Evolutionary conservation across 2,797 vertebrate species (phyloP).

Genomic region (Pachyuromys duprasi): DNA sequence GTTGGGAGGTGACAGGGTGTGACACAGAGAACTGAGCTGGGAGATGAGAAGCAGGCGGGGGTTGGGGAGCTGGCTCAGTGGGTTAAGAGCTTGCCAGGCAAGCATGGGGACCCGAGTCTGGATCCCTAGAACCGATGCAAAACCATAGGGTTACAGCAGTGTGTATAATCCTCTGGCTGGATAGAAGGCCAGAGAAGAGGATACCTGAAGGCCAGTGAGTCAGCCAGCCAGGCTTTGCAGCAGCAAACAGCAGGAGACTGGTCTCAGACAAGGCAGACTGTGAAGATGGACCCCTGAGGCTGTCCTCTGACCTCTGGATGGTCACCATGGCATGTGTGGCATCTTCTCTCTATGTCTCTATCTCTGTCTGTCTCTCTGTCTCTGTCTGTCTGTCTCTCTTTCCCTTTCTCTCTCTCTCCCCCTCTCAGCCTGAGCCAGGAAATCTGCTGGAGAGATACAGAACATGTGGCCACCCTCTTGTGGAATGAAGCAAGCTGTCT

Average conservation of each 20-base stretch:
- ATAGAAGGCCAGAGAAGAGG: not conserved
- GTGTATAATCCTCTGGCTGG: not conserved
- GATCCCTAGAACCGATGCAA: not conserved
- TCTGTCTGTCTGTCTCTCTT: not conserved
- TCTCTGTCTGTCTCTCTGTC: not conserved
- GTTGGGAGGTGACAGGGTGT: not conserved
- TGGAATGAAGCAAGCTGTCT: not conserved
- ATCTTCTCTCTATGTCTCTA: not conserved
- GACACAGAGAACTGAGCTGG: not conserved
- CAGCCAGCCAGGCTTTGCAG: not conserved
- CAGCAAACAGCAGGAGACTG: no score
- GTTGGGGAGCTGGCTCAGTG: not conserved
- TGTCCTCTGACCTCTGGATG: not conserved
- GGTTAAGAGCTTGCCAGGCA: not conserved
- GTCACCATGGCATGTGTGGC: not conserved
- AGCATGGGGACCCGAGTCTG: not conserved
- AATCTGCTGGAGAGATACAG: not conserved
- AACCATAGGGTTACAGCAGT: not conserved
- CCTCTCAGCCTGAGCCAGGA: not conserved
- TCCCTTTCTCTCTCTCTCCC: not conserved
- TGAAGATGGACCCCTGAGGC: not conserved
- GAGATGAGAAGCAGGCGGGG: not conserved
- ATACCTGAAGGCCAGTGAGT: no score
- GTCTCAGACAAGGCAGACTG: not conserved
- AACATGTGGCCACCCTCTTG: not conserved